Evolutionary conservation across 2,113 vertebrate species (phyloP), one percentile per base, ranked within the genome.

Genomic region (Aspiorhynchus laticeps): DNA sequence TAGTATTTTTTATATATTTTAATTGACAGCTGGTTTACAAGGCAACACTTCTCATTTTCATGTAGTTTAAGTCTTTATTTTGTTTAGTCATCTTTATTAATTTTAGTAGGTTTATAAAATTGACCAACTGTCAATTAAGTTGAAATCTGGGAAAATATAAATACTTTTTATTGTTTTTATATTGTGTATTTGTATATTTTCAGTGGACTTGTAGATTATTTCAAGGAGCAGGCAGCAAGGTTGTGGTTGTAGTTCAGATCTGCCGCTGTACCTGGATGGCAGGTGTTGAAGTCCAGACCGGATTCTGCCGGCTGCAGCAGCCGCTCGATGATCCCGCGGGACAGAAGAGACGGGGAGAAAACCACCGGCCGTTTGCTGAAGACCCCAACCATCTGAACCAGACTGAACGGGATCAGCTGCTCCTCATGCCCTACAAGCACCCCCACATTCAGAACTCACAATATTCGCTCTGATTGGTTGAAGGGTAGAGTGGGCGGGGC

Each of bases 261-360:
- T 21, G 3, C 24, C 24, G 9, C 21, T 38, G 10, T 92, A 98
- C 97, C 97, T 56, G 96, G 95, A 3, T 94, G 93, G 90, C 96
- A 98, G 83, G 97, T 94, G 0, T 96, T 95, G 91, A 98, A 98
- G 85, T 96, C 95, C 88, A 97, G 90, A n/a, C 95, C 94, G 53
- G 97, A 97, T 48, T 94, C 96, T 28, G 95, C 96, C 31, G 97
- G 95, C 87, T 97, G 97, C 85, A 99, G 91, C 74, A 99, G 94
- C 82, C 97, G 96, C 90, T 97, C 95, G 73, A 98, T 98, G 88
- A 99, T 95, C 38, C 94, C 92, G 0, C 94, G 90, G 0, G 95
- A 97, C 14, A 99, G 95, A 71, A 97, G 93, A 41, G 95, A 95
- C 0, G 98, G 98, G 1, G 96, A 93, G 85, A 99, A 96, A 91